Conservation (phyloP, 2,888 invertebrate genomes). For the Orgyia antiqua region DNA sequence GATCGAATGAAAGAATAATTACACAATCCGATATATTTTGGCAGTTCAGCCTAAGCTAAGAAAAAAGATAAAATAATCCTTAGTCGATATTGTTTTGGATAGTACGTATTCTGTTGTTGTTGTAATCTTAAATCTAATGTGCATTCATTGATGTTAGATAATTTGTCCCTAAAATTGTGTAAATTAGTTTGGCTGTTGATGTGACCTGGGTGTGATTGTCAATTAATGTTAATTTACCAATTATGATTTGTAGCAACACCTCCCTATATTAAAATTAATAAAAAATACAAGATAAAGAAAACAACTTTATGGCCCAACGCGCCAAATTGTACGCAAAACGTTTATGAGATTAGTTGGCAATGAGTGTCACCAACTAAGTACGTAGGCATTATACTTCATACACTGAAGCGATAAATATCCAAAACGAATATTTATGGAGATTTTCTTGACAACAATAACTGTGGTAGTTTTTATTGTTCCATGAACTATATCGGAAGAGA, state of each 20-base stretch:
- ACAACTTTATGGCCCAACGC: constrained; percentile 19
- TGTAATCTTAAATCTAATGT: constrained; percentile 40
- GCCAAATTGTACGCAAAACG: constrained; percentile 8
- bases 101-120: constrained; percentile 34
- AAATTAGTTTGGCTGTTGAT: constrained; percentile 58
- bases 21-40: constrained; percentile 35
- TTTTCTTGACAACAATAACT: too few relatives aligned
- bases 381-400: too few relatives aligned
- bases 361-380: constrained; percentile 9
- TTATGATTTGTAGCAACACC: constrained; percentile 52
- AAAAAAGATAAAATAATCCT: constrained; percentile 55
- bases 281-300: constrained; percentile 7
- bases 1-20: too few relatives aligned
- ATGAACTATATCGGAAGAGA: too few relatives aligned
- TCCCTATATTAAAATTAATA: constrained; percentile 12
- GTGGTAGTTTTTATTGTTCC: too few relatives aligned
- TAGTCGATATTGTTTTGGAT: constrained; percentile 31
- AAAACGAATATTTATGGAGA: too few relatives aligned
- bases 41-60: constrained; percentile 73
- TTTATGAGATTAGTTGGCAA: constrained; percentile 4
- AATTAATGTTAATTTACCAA: constrained; percentile 54
- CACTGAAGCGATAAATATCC: too few relatives aligned
- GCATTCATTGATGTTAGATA: constrained; percentile 47
- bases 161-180: constrained; percentile 44
- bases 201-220: constrained; percentile 74